These are phyloP conservation scores for Itoplectis maculator DNA, from an alignment of 2,888 invertebrate species.

Conservation along the genomic window DNA sequence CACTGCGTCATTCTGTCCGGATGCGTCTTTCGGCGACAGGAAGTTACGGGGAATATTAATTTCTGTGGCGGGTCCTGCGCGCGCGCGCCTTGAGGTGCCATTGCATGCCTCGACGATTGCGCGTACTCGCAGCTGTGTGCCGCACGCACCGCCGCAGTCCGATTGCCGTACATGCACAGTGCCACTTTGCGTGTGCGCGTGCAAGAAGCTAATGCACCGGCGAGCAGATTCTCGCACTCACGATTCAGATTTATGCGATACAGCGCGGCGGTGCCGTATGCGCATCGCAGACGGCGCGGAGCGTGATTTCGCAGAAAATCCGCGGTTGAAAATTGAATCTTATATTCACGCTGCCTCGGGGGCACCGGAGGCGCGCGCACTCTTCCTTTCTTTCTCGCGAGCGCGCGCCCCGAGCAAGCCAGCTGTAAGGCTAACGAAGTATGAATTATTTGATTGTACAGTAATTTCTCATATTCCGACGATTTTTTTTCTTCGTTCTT, in stretches of 20 bases:
- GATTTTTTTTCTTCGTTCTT: not conserved
- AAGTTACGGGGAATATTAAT: conserved; percentile 61
- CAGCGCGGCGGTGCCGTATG: conserved; percentile 34
- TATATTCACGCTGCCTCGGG: conserved; percentile 15
- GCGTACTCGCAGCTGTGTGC: conserved; percentile 18
- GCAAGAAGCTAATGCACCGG: conserved; percentile 36
- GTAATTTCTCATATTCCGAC: not conserved
- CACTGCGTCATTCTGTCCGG: conserved; percentile 62
- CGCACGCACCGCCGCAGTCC: not conserved
- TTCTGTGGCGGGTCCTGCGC: conserved; percentile 21
- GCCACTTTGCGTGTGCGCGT: conserved; percentile 10
- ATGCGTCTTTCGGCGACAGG: conserved; percentile 63
- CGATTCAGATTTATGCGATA: conserved; percentile 65
- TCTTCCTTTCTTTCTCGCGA: conserved; percentile 37
- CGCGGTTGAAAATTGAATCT: conserved; percentile 49
- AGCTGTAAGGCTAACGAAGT: not conserved
- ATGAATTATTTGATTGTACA: not conserved
- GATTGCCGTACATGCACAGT: not conserved
- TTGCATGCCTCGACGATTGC: conserved; percentile 49
- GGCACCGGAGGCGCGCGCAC: conserved; percentile 17
- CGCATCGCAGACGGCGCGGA: conserved; percentile 41
- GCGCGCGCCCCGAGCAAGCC: too few species aligned
- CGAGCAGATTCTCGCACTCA: conserved; percentile 56
- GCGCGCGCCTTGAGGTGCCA: conserved; percentile 15
- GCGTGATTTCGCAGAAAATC: conserved; percentile 50